Conservation (phyloP, 2,113 vertebrate genomes). For the Asarcornis scutulata region DNA sequence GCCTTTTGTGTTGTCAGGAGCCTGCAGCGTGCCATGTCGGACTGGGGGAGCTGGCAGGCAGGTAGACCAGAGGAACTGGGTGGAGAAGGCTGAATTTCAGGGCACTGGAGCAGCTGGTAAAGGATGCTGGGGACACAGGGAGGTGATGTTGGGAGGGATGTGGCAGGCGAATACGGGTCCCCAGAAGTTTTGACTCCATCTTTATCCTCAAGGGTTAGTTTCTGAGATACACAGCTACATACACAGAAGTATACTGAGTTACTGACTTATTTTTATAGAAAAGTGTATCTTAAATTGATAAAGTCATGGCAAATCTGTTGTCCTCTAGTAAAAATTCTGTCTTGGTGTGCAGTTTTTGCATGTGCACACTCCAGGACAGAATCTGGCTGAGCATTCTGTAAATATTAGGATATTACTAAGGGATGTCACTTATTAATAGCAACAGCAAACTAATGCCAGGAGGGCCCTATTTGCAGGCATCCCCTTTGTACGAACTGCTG, state of each 20-base stretch:
- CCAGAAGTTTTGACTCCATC: background rate
- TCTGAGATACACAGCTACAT: background rate
- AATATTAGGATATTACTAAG: background rate
- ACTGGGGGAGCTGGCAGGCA: background rate
- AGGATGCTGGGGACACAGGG: background rate
- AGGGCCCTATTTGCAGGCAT: background rate
- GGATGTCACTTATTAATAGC: background rate
- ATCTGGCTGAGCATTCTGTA: background rate
- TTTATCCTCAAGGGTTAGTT: background rate
- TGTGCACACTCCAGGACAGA: background rate
- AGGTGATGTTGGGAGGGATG: background rate
- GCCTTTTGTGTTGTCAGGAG: background rate
- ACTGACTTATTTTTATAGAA: background rate
- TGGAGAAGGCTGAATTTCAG: background rate
- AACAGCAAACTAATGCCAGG: background rate
- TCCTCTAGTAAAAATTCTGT: background rate
- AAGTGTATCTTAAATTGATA: background rate
- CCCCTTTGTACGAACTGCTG: background rate
- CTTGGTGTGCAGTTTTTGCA: accelerated
- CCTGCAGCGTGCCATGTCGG: background rate
- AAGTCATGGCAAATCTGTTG: background rate
- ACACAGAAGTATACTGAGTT: background rate
- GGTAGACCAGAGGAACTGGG: background rate
- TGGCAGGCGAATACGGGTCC: background rate
- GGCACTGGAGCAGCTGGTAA: background rate